Percentiles rank a stretch among this genome's conserved stretches.
Evolutionary conservation across 2,797 vertebrate species (phyloP).

Genomic region (Arctocebus calabarensis): DNA sequence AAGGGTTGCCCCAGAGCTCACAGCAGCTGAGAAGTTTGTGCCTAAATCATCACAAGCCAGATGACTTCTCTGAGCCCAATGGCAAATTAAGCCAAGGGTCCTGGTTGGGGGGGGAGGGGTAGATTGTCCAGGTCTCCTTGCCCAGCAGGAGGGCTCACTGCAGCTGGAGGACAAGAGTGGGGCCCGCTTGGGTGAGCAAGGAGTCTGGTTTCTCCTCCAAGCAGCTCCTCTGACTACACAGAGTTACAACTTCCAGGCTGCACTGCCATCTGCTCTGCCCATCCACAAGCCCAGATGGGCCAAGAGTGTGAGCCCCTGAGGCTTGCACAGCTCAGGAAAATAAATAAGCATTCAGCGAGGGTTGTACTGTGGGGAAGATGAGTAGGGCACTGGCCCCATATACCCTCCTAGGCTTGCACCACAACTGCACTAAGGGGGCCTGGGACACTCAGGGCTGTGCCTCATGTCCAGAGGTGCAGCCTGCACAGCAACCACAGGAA

Average conservation of each 20-base stretch:
- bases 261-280: too few species aligned
- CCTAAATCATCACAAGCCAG: too few species aligned
- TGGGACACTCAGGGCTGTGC: accelerated
- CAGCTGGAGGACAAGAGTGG: background rate
- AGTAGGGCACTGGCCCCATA: too few species aligned
- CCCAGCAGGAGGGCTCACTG: background rate
- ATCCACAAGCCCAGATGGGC: background rate
- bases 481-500: accelerated
- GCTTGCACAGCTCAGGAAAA: background rate
- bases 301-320: background rate
- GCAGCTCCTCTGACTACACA: background rate
- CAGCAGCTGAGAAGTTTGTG: background rate
- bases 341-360: background rate
- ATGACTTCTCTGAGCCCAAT: background rate
- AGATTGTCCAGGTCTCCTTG: background rate
- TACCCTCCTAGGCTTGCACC: too few species aligned
- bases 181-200: accelerated
- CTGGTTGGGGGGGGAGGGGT: accelerated
- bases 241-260: accelerated
- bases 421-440: background rate
- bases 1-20: background rate
- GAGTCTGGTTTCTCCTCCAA: background rate
- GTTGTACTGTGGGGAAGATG: background rate
- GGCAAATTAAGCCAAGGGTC: background rate
- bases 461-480: background rate